A percentile compares a stretch with the other conserved stretches of the same genome.
Evolutionary conservation across 2,797 vertebrate genomes (phyloP).

Genomic region (Ataeniobius toweri): DNA sequence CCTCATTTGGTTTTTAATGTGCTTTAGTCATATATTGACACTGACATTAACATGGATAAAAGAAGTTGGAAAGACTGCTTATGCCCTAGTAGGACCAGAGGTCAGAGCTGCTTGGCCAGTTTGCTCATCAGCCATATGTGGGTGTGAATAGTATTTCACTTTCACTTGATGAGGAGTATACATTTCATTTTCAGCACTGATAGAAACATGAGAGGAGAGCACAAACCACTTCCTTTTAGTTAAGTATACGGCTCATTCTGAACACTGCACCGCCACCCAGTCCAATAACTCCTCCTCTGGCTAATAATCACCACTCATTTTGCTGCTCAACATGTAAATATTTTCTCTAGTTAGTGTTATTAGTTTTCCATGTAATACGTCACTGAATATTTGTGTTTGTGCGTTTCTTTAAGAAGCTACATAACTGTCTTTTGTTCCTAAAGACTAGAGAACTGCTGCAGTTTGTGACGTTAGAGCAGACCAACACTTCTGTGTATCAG

Average conservation of each 20-base stretch:
- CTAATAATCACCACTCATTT: background rate
- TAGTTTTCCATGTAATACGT: background rate
- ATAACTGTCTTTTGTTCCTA: background rate
- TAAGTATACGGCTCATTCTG: background rate
- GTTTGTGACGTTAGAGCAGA: background rate
- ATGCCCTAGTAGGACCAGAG: too few relatives aligned
- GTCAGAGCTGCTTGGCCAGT: too few relatives aligned
- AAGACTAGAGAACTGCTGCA: background rate
- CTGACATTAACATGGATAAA: background rate
- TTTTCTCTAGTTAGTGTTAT: background rate
- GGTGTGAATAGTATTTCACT: too few relatives aligned
- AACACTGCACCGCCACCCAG: too few relatives aligned
- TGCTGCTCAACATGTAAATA: background rate
- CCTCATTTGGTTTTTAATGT: too few relatives aligned
- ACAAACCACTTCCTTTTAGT: background rate
- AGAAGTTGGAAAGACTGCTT: too few relatives aligned
- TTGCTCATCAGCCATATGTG: too few relatives aligned
- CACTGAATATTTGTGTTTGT: background rate
- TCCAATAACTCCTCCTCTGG: too few relatives aligned
- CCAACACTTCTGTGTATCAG: background rate
- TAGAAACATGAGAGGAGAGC: background rate
- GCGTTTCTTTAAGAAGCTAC: background rate
- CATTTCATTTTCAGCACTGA: background rate
- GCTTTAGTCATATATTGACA: background rate
- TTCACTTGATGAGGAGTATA: too few relatives aligned